Percentiles rank a stretch among this genome's conserved stretches.
phyloP scores from a whole-genome alignment of 2,113 vertebrate species.

The Taurulus bubalis region DNA sequence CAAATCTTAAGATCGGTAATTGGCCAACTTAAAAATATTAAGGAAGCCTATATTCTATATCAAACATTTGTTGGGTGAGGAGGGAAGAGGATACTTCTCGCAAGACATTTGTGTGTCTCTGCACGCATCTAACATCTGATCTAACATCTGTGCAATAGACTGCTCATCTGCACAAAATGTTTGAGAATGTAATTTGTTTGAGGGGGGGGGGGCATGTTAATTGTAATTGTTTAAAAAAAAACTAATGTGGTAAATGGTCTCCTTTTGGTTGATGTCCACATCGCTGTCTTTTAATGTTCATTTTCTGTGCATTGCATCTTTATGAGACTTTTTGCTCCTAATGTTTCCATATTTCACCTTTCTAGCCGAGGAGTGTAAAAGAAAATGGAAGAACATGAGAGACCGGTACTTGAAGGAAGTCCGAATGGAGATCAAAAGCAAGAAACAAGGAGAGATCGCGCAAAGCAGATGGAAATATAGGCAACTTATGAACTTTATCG shows the following conservation, averaged over 20 bases:
- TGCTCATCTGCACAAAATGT: not conserved
- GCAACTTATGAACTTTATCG: slow-evolving; percentile 77
- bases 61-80: not conserved
- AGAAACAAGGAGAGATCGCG: slow-evolving; percentile 68
- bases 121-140: no score
- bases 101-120: not conserved
- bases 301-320: not conserved
- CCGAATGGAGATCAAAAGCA: slow-evolving; percentile 74
- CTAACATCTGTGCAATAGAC: not conserved
- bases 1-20: no score
- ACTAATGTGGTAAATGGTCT: not conserved
- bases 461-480: slow-evolving; percentile 79
- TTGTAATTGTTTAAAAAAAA: not conserved
- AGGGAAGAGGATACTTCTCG: not conserved
- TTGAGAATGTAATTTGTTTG: not conserved
- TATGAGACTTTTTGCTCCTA: slow-evolving; percentile 5
- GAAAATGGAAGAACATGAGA: slow-evolving; percentile 82
- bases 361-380: slow-evolving; percentile 80
- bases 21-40: not conserved
- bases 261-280: not conserved
- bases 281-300: not conserved
- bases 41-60: not conserved
- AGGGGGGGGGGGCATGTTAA: not conserved
- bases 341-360: slow-evolving; percentile 28
- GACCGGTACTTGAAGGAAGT: slow-evolving; percentile 82